Conservation (phyloP, 2,888 invertebrate genomes). For the Hirtodrosophila duncani region DNA sequence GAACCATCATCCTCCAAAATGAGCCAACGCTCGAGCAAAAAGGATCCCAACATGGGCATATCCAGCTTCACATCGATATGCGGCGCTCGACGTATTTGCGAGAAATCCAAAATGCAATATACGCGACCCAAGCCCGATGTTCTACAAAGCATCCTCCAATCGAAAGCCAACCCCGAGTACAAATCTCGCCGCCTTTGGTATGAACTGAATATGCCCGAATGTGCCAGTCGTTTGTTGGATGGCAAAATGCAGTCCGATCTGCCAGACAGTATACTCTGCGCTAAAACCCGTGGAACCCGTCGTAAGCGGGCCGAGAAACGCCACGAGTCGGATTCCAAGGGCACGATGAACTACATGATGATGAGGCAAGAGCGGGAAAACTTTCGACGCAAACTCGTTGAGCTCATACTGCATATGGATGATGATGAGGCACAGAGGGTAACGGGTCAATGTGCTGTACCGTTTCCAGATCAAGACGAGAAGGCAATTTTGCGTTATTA, state of each 20-base stretch:
- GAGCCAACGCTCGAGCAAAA: no score
- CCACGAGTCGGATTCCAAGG: constrained; percentile 54
- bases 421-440: constrained; percentile 66
- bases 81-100: constrained; percentile 59
- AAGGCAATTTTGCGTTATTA: constrained; percentile 88
- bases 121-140: constrained; percentile 73
- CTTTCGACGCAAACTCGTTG: constrained; percentile 88
- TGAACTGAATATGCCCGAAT: constrained; percentile 77
- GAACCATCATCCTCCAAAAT: no score
- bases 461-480: constrained; percentile 83
- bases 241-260: constrained; percentile 80
- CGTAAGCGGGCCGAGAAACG: constrained; percentile 60
- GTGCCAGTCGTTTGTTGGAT: constrained; percentile 72
- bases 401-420: constrained; percentile 83
- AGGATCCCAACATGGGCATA: constrained; percentile 52
- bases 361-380: constrained; percentile 88
- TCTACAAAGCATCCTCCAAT: constrained; percentile 68
- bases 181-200: constrained; percentile 76
- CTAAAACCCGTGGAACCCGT: constrained; percentile 46
- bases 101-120: constrained; percentile 67
- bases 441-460: constrained; percentile 30
- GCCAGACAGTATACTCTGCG: constrained; percentile 81
- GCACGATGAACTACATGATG: constrained; percentile 83
- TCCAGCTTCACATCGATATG: constrained; percentile 60
- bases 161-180: constrained; percentile 76